phyloP scores from a whole-genome alignment of 2,797 vertebrate species.

The Zonotrichia albicollis region DNA sequence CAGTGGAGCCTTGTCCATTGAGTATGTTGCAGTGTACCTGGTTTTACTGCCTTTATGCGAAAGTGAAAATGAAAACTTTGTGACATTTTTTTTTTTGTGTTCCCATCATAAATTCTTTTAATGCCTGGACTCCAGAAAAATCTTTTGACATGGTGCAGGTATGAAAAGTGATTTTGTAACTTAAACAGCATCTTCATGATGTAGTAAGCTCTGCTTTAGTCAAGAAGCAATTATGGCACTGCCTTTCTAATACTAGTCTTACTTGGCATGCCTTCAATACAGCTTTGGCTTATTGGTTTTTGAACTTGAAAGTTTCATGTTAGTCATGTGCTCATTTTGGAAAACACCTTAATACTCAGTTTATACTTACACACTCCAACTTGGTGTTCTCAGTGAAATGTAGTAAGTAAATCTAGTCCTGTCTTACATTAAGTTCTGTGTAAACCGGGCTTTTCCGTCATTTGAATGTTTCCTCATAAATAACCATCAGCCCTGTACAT shows the following conservation, averaged over 20 bases:
- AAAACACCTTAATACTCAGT: neutral
- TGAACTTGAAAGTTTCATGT: neutral
- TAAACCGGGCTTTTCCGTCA: neutral
- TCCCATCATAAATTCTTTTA: neutral
- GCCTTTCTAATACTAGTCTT: neutral
- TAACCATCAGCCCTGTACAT: neutral
- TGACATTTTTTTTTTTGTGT: neutral
- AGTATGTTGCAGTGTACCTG: neutral
- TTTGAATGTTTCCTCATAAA: neutral
- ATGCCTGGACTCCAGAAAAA: neutral
- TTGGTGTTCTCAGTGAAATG: neutral
- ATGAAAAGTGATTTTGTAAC: neutral
- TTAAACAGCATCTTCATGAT: accelerated
- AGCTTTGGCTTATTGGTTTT: neutral
- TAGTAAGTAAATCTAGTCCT: neutral
- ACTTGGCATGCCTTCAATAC: neutral
- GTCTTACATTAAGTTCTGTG: neutral
- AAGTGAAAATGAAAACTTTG: neutral
- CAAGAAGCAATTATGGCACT: neutral
- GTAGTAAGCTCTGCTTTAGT: neutral
- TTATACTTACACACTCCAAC: neutral
- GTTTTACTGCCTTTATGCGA: neutral
- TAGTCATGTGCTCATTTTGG: neutral
- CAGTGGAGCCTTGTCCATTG: neutral
- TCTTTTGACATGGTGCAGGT: accelerated